These are phyloP conservation scores for Charaxes varanes DNA, from an alignment of 1,140 invertebrate genomes.

Conservation along the genomic window DNA sequence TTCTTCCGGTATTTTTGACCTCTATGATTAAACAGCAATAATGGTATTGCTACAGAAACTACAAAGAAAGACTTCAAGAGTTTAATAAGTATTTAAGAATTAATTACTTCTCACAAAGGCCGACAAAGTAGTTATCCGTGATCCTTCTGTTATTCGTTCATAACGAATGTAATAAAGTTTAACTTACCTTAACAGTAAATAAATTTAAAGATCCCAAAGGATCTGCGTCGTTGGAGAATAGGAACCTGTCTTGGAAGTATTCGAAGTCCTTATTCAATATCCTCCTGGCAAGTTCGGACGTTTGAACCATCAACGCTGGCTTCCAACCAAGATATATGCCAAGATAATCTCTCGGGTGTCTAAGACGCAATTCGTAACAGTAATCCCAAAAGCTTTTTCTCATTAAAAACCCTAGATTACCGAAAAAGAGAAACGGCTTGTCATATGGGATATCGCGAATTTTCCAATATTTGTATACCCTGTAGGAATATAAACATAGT, in stretches of 20 bases:
- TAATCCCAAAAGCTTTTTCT: conserved; percentile 41
- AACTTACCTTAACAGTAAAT: conserved; percentile 47
- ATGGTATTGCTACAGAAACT: too few species aligned
- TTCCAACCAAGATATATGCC: conserved; percentile 41
- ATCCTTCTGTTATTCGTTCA: too few species aligned
- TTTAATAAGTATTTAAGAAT: too few species aligned
- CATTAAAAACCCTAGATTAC: conserved; percentile 40
- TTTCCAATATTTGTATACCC: conserved; percentile 37
- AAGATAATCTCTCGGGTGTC: conserved; percentile 33
- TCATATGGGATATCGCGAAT: conserved; percentile 35
- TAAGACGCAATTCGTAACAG: conserved; percentile 31
- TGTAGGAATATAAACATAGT: conserved; percentile 12
- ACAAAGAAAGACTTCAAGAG: too few species aligned
- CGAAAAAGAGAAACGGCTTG: conserved; percentile 31
- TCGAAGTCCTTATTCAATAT: conserved; percentile 42
- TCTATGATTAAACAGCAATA: too few species aligned
- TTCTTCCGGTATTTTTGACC: too few species aligned
- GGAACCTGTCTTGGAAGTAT: conserved; percentile 42
- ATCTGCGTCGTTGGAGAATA: conserved; percentile 36
- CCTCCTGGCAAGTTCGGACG: conserved; percentile 37
- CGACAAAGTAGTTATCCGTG: too few species aligned
- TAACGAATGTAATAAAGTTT: not conserved
- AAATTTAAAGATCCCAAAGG: conserved; percentile 50
- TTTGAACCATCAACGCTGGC: conserved; percentile 38
- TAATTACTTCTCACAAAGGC: too few species aligned